Evolutionary conservation across 2,113 vertebrate species (phyloP).

Genomic region (Coracopsis vasa): DNA sequence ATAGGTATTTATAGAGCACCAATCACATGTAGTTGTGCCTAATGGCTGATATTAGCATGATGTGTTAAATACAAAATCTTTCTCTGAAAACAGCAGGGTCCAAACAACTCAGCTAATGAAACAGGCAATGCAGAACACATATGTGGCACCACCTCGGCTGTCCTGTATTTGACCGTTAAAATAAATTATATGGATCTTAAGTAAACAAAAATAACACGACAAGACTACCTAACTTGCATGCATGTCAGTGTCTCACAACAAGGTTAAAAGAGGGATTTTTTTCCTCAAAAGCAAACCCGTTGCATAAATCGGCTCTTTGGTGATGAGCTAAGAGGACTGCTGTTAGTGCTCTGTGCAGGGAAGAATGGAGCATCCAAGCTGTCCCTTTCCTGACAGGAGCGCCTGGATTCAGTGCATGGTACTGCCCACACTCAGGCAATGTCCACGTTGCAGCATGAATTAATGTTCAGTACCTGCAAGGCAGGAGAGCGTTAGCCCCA

Average conservation of each 20-base stretch:
- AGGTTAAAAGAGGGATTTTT: background rate
- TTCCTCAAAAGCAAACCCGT: background rate
- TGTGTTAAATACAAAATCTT: constrained; percentile 17
- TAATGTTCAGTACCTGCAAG: background rate
- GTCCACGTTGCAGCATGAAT: background rate
- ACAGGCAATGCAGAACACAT: background rate
- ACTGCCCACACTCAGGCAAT: too few relatives aligned
- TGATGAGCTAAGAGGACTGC: background rate
- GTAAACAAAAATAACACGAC: background rate
- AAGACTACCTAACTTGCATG: background rate
- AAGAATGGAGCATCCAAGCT: background rate
- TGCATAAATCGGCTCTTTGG: background rate
- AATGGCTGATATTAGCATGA: constrained; percentile 36
- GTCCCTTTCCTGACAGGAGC: background rate
- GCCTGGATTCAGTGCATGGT: background rate
- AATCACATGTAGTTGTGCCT: background rate
- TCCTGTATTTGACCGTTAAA: background rate
- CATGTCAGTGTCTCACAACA: background rate
- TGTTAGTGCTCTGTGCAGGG: background rate
- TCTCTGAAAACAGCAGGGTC: constrained; percentile 14
- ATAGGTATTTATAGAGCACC: constrained; percentile 17
- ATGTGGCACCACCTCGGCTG: background rate
- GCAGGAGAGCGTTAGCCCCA: background rate
- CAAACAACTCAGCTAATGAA: constrained; percentile 3
- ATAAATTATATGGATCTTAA: constrained; percentile 1